A percentile compares a stretch with the other conserved stretches of the same genome.
These are phyloP conservation scores for Bos taurus DNA, from an alignment of 2,113 vertebrate species.

Conservation along the genomic window ARS-UCD2.0 NC_037343.1:25084001-25084500, in stretches of 20 bases:
- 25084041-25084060: background rate
- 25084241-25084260: background rate
- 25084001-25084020: background rate
- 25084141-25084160: background rate
- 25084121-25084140: background rate
- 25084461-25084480: background rate
- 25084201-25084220: background rate
- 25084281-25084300: background rate
- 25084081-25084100: background rate
- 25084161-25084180: background rate
- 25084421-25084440: background rate
- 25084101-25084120: background rate
- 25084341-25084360: background rate
- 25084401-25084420: background rate
- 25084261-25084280: background rate
- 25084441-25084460: background rate
- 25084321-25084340: background rate
- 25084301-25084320: background rate
- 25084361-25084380: background rate
- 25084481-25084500: background rate
- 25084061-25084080: background rate
- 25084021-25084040: background rate
- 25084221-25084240: background rate
- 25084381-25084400: background rate
- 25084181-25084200: background rate